A percentile compares a stretch with the other conserved stretches of the same genome.
Conservation (phyloP, 2,797 vertebrate genomes). For the Psittacula echo region DNA sequence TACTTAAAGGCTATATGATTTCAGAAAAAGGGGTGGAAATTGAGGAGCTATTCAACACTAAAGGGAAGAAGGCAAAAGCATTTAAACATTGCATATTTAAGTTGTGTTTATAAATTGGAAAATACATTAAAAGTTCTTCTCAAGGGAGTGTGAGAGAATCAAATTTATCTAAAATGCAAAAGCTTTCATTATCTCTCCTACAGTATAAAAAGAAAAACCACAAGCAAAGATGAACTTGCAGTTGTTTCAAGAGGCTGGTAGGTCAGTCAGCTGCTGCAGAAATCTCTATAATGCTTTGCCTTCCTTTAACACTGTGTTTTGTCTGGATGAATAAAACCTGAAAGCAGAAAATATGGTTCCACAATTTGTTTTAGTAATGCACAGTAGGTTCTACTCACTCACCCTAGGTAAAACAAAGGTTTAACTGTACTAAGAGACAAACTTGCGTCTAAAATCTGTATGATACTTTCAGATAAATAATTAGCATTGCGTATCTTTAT, state of each 20-base stretch:
- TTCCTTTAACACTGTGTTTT: neutral
- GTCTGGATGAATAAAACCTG: neutral
- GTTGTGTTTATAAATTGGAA: constrained; percentile 1
- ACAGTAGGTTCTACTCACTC: neutral
- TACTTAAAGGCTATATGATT: neutral
- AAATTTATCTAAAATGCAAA: neutral
- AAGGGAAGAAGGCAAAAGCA: neutral
- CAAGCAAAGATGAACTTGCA: neutral
- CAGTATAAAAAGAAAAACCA: neutral
- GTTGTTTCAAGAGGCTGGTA: neutral
- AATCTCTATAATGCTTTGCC: neutral
- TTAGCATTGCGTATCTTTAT: neutral
- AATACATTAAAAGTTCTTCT: neutral
- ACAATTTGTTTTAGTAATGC: neutral
- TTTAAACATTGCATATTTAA: constrained; percentile 7
- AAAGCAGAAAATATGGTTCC: neutral
- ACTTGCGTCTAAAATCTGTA: neutral
- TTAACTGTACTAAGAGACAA: neutral
- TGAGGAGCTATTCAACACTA: neutral
- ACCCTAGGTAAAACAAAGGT: neutral
- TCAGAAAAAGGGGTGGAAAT: neutral
- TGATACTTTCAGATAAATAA: neutral
- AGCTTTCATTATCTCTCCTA: constrained; percentile 2
- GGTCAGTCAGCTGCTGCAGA: neutral
- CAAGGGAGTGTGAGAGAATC: neutral